Evolutionary conservation across 2,797 vertebrate species (phyloP).

Genomic region (Clarias fuscus): DNA sequence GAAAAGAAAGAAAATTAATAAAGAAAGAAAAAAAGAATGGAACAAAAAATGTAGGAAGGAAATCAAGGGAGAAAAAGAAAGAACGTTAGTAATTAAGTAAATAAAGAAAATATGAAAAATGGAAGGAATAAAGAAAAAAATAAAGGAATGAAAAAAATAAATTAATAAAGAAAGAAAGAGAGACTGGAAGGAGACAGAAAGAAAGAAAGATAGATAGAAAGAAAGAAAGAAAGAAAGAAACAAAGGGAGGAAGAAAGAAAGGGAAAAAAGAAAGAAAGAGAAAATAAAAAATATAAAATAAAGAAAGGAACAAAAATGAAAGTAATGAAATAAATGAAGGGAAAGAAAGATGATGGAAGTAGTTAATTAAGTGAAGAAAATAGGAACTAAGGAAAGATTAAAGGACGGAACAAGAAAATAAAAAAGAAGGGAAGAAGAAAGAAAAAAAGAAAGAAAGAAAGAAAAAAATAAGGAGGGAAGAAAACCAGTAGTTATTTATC

Average conservation of each 20-base stretch:
- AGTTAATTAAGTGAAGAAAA: too few relatives aligned
- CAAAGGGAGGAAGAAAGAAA: background rate
- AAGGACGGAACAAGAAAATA: background rate
- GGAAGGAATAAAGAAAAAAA: background rate
- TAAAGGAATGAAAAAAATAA: too few relatives aligned
- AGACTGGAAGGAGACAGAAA: background rate
- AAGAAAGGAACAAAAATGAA: too few relatives aligned
- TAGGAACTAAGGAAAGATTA: too few relatives aligned
- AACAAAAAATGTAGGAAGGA: background rate
- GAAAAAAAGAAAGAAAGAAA: background rate
- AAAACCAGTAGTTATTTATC: background rate
- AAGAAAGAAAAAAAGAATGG: background rate
- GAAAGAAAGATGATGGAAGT: too few relatives aligned
- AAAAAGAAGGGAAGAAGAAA: background rate
- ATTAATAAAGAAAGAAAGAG: too few relatives aligned
- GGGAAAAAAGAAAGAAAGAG: background rate
- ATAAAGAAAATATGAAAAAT: background rate
- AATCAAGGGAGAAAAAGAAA: too few relatives aligned
- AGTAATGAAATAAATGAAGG: too few relatives aligned
- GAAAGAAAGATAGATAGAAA: background rate
- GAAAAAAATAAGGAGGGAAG: background rate
- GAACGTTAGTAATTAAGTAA: background rate
- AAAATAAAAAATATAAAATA: too few relatives aligned
- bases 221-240: background rate
- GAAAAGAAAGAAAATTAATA: background rate